phyloP scores from a whole-genome alignment of 2,888 invertebrate genomes.

The Acheta domesticus region DNA sequence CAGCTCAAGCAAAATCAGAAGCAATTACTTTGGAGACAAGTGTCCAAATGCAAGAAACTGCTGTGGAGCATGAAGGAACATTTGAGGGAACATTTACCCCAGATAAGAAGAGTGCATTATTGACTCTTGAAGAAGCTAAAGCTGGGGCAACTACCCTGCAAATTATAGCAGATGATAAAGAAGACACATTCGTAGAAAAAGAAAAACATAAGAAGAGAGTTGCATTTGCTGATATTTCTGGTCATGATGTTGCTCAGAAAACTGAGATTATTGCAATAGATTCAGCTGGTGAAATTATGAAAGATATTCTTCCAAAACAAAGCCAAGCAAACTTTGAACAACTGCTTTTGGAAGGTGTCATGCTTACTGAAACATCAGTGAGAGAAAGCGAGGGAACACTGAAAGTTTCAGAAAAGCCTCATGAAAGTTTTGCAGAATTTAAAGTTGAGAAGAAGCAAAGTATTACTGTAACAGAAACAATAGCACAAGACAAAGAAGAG shows the following conservation, averaged over 20 bases:
- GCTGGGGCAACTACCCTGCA: conserved; percentile 41
- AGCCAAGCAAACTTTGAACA: conserved; percentile 43
- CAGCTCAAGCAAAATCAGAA: conserved; percentile 44
- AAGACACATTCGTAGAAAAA: conserved; percentile 36
- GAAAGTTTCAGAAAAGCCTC: conserved; percentile 39
- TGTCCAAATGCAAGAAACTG: conserved; percentile 52
- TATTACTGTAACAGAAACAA: conserved; percentile 46
- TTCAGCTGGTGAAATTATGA: conserved; percentile 35
- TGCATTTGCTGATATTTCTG: conserved; percentile 45
- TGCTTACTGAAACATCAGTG: conserved; percentile 41
- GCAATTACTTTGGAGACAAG: conserved; percentile 49
- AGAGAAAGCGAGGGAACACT: conserved; percentile 44
- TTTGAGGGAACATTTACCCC: conserved; percentile 43
- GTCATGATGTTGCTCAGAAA: conserved; percentile 49
- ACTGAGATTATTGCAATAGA: conserved; percentile 41
- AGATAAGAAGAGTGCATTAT: conserved; percentile 40
- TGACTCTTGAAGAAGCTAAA: conserved; percentile 40
- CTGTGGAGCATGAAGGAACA: conserved; percentile 53
- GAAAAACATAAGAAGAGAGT: conserved; percentile 39
- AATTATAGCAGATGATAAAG: conserved; percentile 41
- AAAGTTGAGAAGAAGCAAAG: conserved; percentile 43
- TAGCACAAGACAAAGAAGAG: conserved; percentile 40
- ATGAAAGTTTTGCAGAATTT: conserved; percentile 39
- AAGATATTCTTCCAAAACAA: conserved; percentile 30
- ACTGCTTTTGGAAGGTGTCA: conserved; percentile 43